phyloP scores from a whole-genome alignment of 92 coral and sea anemone species.

The Bergia sp. region DNA sequence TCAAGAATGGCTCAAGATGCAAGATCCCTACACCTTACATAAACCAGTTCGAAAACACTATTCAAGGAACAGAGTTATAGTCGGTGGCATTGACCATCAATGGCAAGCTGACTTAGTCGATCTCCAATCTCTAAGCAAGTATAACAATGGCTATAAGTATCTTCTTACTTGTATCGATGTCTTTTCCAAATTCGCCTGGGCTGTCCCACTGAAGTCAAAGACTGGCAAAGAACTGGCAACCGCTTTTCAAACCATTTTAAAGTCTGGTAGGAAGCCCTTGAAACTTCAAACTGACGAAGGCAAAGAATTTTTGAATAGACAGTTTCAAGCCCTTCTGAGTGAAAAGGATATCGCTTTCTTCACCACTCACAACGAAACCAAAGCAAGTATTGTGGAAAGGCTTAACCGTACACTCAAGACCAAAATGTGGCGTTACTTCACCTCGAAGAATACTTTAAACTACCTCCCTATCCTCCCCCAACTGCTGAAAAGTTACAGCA shows the following conservation, averaged over 20 bases:
- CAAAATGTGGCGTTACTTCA: too few species aligned
- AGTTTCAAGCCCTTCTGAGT: not conserved
- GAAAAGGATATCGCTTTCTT: not conserved
- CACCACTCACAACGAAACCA: not conserved
- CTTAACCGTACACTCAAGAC: not conserved
- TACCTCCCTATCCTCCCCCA: not conserved
- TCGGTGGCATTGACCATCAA: slow-evolving; percentile 16
- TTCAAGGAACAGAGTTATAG: slow-evolving; percentile 46
- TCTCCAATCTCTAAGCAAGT: slow-evolving; percentile 38
- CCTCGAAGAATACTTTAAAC: not conserved
- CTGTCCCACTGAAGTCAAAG: not conserved
- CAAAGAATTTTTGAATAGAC: not conserved
- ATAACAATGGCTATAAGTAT: slow-evolving; percentile 47
- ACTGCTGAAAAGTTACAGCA: not conserved
- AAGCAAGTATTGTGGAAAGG: not conserved
- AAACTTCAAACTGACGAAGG: not conserved
- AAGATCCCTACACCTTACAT: slow-evolving; percentile 42
- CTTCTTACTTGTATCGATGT: slow-evolving; percentile 25
- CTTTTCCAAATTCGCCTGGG: not conserved
- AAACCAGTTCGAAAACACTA: slow-evolving; percentile 33
- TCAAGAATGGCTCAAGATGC: not conserved
- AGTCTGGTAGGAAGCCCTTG: not conserved
- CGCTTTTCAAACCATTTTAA: not conserved
- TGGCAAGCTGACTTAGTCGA: slow-evolving; percentile 49
- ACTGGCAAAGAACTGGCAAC: not conserved